Evolutionary conservation across 1,140 invertebrate species (phyloP).

Genomic region (Monochamus saltuarius): DNA sequence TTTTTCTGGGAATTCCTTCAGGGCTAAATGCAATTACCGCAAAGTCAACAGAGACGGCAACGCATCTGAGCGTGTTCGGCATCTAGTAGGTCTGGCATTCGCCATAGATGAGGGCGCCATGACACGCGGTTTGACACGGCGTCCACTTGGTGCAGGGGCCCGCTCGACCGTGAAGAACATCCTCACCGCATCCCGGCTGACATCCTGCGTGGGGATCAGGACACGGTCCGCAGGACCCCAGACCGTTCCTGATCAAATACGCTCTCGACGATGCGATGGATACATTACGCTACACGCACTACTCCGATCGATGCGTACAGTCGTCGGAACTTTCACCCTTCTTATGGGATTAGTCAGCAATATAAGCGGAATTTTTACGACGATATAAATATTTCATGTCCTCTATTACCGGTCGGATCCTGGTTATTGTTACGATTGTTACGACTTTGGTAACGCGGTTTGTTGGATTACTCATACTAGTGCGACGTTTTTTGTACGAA

Average conservation of each 20-base stretch:
- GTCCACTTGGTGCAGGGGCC: constrained; percentile 35
- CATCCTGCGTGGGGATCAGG: constrained; percentile 17
- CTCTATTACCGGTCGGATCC: too few species aligned
- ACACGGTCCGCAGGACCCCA: background rate
- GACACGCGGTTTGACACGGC: constrained; percentile 41
- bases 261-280: background rate
- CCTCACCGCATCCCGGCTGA: constrained; percentile 31
- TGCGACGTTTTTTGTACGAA: too few species aligned
- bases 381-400: too few species aligned
- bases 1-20: constrained; percentile 11
- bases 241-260: constrained; percentile 4
- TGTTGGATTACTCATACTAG: too few species aligned
- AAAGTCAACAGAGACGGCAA: constrained; percentile 23
- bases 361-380: background rate
- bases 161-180: constrained; percentile 29
- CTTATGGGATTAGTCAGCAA: constrained; percentile 1
- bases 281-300: too few species aligned
- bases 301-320: too few species aligned
- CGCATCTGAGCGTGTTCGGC: constrained; percentile 25
- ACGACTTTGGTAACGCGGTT: too few species aligned
- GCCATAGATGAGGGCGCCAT: constrained; percentile 32
- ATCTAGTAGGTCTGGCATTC: constrained; percentile 12
- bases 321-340: background rate
- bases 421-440: too few species aligned
- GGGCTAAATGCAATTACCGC: constrained; percentile 21